Conservation (phyloP, 2,888 invertebrate species). For the Notodonta dromedarius region DNA sequence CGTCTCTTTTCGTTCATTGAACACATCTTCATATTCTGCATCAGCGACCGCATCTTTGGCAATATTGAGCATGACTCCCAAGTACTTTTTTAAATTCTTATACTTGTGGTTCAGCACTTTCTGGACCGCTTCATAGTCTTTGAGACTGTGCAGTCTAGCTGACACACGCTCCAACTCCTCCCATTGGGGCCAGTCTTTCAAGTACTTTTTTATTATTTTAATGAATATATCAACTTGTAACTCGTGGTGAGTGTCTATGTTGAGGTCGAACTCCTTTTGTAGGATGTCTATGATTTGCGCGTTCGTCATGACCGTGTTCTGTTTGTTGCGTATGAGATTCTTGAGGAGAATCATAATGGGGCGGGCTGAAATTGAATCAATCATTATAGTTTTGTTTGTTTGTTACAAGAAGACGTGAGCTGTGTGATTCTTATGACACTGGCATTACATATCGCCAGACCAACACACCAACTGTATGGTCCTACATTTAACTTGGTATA, state of each 20-base stretch:
- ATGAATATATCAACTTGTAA: slow-evolving; percentile 66
- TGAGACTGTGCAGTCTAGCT: slow-evolving; percentile 44
- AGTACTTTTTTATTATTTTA: slow-evolving; percentile 64
- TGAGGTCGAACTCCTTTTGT: slow-evolving; percentile 57
- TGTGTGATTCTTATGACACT: no score
- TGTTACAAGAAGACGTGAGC: no score
- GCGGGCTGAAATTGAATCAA: slow-evolving; percentile 45
- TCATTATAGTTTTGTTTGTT: no score
- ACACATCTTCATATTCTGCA: slow-evolving; percentile 18
- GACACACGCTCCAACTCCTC: slow-evolving; percentile 57
- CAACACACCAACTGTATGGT: no score
- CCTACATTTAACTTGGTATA: no score
- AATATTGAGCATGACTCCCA: slow-evolving; percentile 48
- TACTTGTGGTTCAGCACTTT: slow-evolving; percentile 56
- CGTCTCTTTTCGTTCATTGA: slow-evolving; percentile 10
- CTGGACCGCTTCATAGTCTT: slow-evolving; percentile 38
- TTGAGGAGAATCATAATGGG: slow-evolving; percentile 65
- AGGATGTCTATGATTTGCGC: slow-evolving; percentile 63
- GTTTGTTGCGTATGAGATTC: slow-evolving; percentile 58
- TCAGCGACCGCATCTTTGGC: slow-evolving; percentile 41
- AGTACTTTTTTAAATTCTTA: slow-evolving; percentile 53
- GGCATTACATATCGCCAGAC: no score
- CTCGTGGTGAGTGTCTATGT: slow-evolving; percentile 47
- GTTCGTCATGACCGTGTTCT: slow-evolving; percentile 66
- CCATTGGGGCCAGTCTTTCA: slow-evolving; percentile 75